These are phyloP conservation scores for Atethmia centrago DNA, from an alignment of 2,888 invertebrate genomes.

Conservation along the genomic window DNA sequence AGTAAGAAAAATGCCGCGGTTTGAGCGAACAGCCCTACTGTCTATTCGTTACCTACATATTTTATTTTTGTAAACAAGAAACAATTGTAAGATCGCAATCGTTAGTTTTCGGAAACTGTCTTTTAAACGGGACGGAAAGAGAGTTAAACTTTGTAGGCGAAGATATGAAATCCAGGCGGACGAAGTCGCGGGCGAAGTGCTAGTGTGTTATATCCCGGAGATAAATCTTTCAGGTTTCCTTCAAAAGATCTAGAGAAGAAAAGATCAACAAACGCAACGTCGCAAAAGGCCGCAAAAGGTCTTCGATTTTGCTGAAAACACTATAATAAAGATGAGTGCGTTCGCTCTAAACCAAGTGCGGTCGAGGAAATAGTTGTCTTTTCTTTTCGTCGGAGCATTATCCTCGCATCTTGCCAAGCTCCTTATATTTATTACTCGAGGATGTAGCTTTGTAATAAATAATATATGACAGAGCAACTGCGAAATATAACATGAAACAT, in stretches of 20 bases:
- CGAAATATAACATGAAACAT: slow-evolving; percentile 42
- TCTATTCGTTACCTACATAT: no score
- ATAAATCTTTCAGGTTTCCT: slow-evolving; percentile 12
- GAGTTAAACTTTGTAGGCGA: no score
- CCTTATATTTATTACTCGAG: slow-evolving; percentile 52
- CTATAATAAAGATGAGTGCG: slow-evolving; percentile 32
- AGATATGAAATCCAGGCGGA: no score
- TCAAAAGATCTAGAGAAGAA: slow-evolving; percentile 5
- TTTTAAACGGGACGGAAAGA: no score
- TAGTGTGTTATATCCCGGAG: slow-evolving; percentile 16
- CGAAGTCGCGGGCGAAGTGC: no score
- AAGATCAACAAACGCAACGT: no score
- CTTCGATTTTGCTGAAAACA: slow-evolving; percentile 15
- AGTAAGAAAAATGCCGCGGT: no score
- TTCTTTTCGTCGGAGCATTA: slow-evolving; percentile 37
- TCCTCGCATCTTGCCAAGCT: slow-evolving; percentile 51
- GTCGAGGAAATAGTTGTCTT: slow-evolving; percentile 28
- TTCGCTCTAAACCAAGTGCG: slow-evolving; percentile 18
- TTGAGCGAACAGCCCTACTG: no score
- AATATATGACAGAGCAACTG: slow-evolving; percentile 52
- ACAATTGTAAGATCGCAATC: no score
- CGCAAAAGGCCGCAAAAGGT: no score
- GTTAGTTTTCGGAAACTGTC: no score
- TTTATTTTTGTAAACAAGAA: no score
- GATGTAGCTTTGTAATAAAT: slow-evolving; percentile 49